Evolutionary conservation across 2,888 invertebrate species (phyloP).

Genomic region (Drosophila peninsularis): DNA sequence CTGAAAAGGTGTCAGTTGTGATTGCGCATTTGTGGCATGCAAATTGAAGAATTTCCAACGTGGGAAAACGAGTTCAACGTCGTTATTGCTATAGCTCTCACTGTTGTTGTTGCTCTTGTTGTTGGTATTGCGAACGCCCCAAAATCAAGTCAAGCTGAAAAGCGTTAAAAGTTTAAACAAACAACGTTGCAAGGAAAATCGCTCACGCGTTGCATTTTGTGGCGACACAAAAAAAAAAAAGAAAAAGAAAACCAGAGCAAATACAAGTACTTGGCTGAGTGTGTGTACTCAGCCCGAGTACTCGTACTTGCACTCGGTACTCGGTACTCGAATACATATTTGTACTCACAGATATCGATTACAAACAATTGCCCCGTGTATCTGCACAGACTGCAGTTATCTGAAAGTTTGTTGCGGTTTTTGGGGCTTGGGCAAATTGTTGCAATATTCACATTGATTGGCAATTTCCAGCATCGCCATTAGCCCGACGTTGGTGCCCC

Average conservation of each 20-base stretch:
- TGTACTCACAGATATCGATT: conserved; percentile 51
- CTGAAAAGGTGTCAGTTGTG: conserved; percentile 71
- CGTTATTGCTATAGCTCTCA: conserved; percentile 35
- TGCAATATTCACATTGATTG: conserved; percentile 64
- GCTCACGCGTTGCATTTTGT: conserved; percentile 68
- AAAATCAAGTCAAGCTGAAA: conserved; percentile 69
- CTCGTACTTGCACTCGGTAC: conserved; percentile 16
- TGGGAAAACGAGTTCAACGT: conserved; percentile 75
- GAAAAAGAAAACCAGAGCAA: conserved; percentile 59
- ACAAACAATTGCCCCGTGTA: conserved; percentile 38
- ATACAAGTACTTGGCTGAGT: conserved; percentile 38
- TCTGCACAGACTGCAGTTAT: conserved; percentile 25
- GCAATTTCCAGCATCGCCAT: conserved; percentile 70
- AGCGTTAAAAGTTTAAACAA: conserved; percentile 72
- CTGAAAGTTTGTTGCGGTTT: conserved; percentile 28
- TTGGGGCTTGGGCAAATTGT: conserved; percentile 53
- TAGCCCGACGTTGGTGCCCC: conserved; percentile 33
- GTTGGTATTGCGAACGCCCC: conserved; percentile 55
- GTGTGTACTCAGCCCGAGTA: conserved; percentile 12
- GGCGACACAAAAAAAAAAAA: conserved; percentile 33
- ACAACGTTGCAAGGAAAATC: conserved; percentile 64
- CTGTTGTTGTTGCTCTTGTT: conserved; percentile 26
- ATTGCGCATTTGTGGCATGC: conserved; percentile 75
- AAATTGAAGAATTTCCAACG: conserved; percentile 80
- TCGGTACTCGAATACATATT: conserved; percentile 22